Conservation (phyloP, 2,113 vertebrate genomes). For the Toxotes chatareus region DNA sequence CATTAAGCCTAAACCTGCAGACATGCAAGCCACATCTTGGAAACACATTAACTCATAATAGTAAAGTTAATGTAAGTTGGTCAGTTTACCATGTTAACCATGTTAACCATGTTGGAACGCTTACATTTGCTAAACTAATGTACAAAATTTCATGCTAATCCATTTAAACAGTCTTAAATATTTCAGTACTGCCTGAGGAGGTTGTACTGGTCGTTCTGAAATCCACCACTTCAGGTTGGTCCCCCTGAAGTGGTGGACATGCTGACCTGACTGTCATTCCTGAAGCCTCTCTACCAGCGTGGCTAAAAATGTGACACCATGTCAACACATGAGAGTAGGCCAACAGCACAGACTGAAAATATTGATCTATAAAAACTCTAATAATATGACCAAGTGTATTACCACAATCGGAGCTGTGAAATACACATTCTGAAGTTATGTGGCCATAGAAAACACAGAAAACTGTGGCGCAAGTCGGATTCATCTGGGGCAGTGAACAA, state of each 20-base stretch:
- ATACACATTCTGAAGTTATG: not conserved
- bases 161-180: not conserved
- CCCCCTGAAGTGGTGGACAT: not conserved
- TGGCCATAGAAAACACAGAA: constrained; percentile 14
- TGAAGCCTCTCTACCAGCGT: not conserved
- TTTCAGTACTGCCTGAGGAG: not conserved
- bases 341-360: not conserved
- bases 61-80: too few relatives aligned
- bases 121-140: too few relatives aligned
- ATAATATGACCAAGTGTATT: constrained; percentile 7
- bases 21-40: not conserved
- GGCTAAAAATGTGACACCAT: not conserved
- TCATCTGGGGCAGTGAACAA: constrained; percentile 36
- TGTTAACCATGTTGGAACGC: too few relatives aligned
- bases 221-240: too few relatives aligned
- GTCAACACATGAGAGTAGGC: not conserved
- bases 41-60: not conserved
- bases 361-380: constrained; percentile 18
- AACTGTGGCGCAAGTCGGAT: constrained; percentile 23
- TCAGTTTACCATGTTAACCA: too few relatives aligned
- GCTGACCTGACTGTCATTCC: not conserved
- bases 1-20: not conserved
- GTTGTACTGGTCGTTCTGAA: too few relatives aligned
- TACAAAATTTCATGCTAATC: not conserved
- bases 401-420: constrained; percentile 21